Evolutionary conservation across 2,888 invertebrate genomes (phyloP).

Genomic region (Cantharis nigra): DNA sequence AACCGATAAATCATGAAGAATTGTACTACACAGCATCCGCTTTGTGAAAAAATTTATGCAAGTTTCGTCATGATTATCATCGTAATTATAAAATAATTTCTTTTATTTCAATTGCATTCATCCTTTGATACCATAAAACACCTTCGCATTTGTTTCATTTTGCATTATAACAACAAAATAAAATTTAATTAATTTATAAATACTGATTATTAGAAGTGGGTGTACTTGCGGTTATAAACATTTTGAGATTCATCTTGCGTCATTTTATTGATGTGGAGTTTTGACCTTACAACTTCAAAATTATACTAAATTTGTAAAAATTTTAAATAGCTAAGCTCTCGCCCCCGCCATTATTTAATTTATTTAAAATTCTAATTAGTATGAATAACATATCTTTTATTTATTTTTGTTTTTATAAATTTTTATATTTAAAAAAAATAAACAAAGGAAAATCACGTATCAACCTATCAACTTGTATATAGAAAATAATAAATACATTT

Average conservation of each 20-base stretch:
- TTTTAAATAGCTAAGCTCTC: no score
- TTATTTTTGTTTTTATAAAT: no score
- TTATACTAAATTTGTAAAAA: no score
- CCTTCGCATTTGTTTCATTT: neutral
- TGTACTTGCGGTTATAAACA: neutral
- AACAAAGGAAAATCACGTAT: no score
- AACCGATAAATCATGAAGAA: neutral
- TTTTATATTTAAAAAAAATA: no score
- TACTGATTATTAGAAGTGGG: neutral
- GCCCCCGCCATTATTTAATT: no score
- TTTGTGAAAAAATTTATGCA: neutral
- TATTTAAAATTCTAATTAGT: no score
- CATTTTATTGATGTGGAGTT: neutral
- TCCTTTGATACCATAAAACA: neutral
- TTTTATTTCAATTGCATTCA: neutral
- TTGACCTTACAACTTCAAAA: neutral
- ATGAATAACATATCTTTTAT: no score
- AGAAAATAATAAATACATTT: no score
- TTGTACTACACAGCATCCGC: neutral
- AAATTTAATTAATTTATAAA: neutral
- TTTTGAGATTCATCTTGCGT: neutral
- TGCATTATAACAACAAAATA: neutral
- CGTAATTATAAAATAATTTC: neutral
- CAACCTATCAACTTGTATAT: no score
- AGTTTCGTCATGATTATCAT: neutral